A percentile compares a stretch with the other conserved stretches of the same genome.
These are phyloP conservation scores for Microplitis demolitor DNA, from an alignment of 1,140 invertebrate genomes.

Conservation along the genomic window DNA sequence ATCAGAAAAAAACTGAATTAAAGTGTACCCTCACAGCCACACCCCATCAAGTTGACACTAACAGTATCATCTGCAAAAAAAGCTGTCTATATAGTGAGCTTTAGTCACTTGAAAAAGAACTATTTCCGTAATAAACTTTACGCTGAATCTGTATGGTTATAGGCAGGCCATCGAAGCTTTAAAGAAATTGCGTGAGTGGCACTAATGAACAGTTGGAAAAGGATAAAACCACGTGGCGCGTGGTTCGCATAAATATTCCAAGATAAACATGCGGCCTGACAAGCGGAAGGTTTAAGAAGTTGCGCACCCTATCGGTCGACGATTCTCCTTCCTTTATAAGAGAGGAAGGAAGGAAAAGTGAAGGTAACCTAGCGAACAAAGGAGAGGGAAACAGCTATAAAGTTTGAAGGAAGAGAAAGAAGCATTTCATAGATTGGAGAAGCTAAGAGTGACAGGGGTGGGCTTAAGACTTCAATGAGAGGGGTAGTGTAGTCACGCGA, in stretches of 20 bases:
- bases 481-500: conserved; percentile 44
- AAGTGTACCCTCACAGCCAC: conserved; percentile 12
- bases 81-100: neutral
- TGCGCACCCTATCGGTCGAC: conserved; percentile 11
- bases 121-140: neutral
- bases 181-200: conserved; percentile 37
- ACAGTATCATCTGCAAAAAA: neutral
- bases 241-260: conserved; percentile 45
- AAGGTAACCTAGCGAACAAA: conserved; percentile 5
- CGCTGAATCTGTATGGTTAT: neutral
- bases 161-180: conserved; percentile 16
- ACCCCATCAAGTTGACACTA: neutral
- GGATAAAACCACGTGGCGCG: conserved; percentile 19
- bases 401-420: conserved; percentile 16
- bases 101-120: too few relatives aligned
- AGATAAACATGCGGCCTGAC: conserved; percentile 38
- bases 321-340: neutral
- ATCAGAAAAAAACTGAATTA: neutral
- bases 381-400: neutral
- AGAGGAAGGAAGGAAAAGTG: conserved; percentile 5
- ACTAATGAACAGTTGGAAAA: conserved; percentile 32
- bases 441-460: conserved; percentile 23
- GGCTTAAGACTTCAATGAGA: conserved; percentile 16
- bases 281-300: conserved; percentile 33
- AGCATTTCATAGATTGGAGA: conserved; percentile 1